Conservation (phyloP, 2,113 vertebrate species). For the Eudorcas thomsonii region DNA sequence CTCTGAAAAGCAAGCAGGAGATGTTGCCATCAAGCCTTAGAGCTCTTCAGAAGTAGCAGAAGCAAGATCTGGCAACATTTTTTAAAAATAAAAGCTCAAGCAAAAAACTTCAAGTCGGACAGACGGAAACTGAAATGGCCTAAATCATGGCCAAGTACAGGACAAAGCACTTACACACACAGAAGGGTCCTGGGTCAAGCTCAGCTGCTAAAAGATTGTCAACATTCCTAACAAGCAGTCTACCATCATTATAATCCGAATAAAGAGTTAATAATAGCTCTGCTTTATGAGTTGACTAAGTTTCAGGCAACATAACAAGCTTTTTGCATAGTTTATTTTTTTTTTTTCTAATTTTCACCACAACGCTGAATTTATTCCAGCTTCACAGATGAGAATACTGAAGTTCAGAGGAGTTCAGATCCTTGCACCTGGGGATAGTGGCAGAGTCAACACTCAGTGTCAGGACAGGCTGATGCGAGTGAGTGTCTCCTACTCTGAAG, state of each 20-base stretch:
- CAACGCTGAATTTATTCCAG: background rate
- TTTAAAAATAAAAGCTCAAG: background rate
- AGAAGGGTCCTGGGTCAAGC: background rate
- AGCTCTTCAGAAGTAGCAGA: background rate
- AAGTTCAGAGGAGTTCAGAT: background rate
- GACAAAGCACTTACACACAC: background rate
- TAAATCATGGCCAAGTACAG: background rate
- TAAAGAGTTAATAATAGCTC: background rate
- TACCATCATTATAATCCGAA: background rate
- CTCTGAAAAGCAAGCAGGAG: background rate
- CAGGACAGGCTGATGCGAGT: background rate
- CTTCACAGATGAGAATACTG: background rate
- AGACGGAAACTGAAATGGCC: background rate
- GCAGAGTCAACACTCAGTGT: too few relatives aligned
- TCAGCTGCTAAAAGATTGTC: background rate
- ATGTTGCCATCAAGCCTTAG: background rate
- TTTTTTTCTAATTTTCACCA: background rate
- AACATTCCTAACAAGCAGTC: background rate
- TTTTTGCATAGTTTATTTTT: background rate
- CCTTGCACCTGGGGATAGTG: background rate
- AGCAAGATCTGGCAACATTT: background rate
- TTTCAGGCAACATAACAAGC: background rate
- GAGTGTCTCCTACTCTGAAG: background rate
- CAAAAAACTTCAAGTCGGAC: background rate
- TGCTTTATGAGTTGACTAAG: background rate